Evolutionary conservation across 2,797 vertebrate genomes (phyloP).

Genomic region (Notamacropus eugenii): DNA sequence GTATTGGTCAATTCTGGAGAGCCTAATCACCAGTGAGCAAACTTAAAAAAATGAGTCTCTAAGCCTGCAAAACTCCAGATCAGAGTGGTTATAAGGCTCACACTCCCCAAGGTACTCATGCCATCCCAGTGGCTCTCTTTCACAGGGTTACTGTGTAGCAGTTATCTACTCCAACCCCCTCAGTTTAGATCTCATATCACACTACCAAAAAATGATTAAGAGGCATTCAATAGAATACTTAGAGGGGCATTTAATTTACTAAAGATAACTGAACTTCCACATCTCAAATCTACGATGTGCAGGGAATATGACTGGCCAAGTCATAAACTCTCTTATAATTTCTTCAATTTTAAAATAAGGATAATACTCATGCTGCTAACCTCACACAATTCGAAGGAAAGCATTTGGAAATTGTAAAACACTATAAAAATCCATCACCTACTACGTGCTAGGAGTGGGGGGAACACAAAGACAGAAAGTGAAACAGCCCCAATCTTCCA

Average conservation of each 20-base stretch:
- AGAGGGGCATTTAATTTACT: not conserved
- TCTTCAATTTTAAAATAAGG: not conserved
- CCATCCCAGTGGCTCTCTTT: too few relatives aligned
- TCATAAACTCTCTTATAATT: not conserved
- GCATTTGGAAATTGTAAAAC: not conserved
- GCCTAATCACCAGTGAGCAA: too few relatives aligned
- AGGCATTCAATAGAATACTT: not conserved
- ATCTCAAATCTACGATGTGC: not conserved
- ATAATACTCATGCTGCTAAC: not conserved
- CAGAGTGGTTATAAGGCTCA: too few relatives aligned
- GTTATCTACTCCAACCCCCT: not conserved
- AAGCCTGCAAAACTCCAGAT: too few relatives aligned
- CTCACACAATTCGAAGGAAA: not conserved
- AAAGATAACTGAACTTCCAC: not conserved
- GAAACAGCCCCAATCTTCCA: not conserved
- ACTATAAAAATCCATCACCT: not conserved
- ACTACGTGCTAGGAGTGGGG: not conserved
- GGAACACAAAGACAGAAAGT: not conserved
- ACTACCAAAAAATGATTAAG: not conserved
- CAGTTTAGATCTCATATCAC: not conserved
- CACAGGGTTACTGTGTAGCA: too few relatives aligned
- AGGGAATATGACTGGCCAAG: not conserved
- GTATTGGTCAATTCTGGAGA: too few relatives aligned
- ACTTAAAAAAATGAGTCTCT: too few relatives aligned
- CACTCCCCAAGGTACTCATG: too few relatives aligned